Conservation (phyloP, 2,888 invertebrate species). For the Rhogogaster chlorosoma region DNA sequence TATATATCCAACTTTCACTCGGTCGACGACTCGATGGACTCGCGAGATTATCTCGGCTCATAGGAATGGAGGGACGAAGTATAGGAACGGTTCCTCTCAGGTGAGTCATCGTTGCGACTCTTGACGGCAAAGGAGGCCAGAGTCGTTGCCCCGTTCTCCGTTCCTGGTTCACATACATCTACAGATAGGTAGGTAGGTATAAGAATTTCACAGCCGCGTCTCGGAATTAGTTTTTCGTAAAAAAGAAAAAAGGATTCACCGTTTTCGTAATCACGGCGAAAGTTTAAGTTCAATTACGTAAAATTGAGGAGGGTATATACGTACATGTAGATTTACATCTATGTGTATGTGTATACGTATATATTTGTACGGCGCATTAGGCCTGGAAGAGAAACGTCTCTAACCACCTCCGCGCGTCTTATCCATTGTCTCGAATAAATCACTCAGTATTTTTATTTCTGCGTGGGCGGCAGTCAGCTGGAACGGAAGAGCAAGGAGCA, state of each 20-base stretch:
- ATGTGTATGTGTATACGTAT: too few relatives aligned
- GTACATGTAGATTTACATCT: too few relatives aligned
- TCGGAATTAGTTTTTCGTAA: background rate
- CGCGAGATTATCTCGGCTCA: slow-evolving; percentile 39
- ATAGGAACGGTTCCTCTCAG: slow-evolving; percentile 24
- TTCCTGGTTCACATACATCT: background rate
- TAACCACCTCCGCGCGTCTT: slow-evolving; percentile 12
- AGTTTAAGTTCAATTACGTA: slow-evolving; percentile 28
- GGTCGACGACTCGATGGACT: slow-evolving; percentile 43
- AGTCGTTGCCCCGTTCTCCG: slow-evolving; percentile 40
- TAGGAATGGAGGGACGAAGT: background rate
- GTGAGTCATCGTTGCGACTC: slow-evolving; percentile 49
- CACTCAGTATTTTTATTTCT: slow-evolving; percentile 22
- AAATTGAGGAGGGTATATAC: background rate
- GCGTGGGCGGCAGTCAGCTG: slow-evolving; percentile 49
- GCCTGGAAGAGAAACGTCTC: background rate
- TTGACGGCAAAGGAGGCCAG: slow-evolving; percentile 36
- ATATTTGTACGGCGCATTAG: background rate
- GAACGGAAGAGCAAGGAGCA: slow-evolving; percentile 40
- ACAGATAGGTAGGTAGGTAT: background rate
- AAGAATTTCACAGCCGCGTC: background rate
- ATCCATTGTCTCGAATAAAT: slow-evolving; percentile 45
- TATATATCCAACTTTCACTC: slow-evolving; percentile 44
- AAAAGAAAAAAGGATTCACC: background rate
- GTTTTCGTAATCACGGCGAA: slow-evolving; percentile 31